A percentile compares a stretch with the other conserved stretches of the same genome.
phyloP scores from a whole-genome alignment of 1,140 invertebrate species.

The Bombus waltoni region DNA sequence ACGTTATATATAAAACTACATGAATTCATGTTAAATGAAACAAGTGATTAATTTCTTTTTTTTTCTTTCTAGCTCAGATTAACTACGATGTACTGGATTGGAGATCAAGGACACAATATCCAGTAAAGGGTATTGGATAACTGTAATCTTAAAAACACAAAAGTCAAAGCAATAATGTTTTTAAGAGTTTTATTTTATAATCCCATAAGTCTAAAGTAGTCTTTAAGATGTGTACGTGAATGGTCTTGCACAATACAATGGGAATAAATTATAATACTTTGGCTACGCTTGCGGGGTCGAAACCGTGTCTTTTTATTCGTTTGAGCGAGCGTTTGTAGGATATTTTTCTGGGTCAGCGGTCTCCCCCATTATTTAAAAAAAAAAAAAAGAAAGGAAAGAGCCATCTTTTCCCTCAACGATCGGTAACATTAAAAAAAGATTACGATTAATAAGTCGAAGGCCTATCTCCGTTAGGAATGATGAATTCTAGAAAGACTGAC shows the following conservation, averaged over 20 bases:
- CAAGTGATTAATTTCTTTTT: constrained; percentile 32
- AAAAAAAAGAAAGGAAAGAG: constrained; percentile 58
- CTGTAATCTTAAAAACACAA: constrained; percentile 59
- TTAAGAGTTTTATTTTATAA: constrained; percentile 82
- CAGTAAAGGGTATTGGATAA: constrained; percentile 47
- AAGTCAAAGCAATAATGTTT: constrained; percentile 71
- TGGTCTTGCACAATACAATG: constrained; percentile 82
- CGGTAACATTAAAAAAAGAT: constrained; percentile 50
- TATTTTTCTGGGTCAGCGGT: constrained; percentile 60
- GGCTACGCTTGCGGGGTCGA: constrained; percentile 79
- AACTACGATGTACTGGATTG: constrained; percentile 31
- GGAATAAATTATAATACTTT: constrained; percentile 84
- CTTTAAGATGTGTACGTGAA: constrained; percentile 80
- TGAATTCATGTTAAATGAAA: constrained; percentile 59
- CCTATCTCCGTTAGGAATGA: constrained; percentile 60
- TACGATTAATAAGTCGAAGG: constrained; percentile 53
- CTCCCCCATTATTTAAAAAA: constrained; percentile 62
- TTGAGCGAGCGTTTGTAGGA: constrained; percentile 68
- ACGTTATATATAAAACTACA: constrained; percentile 53
- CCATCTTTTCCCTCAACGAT: constrained; percentile 65
- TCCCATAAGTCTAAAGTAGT: constrained; percentile 82
- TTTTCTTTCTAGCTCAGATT: constrained; percentile 37
- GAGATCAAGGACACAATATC: constrained; percentile 45
- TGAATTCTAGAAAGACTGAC: constrained; percentile 50
- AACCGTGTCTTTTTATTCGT: constrained; percentile 72